A percentile compares a stretch with the other conserved stretches of the same genome.
phyloP scores from a whole-genome alignment of 2,797 vertebrate species.

The Cirrhinus molitorella region DNA sequence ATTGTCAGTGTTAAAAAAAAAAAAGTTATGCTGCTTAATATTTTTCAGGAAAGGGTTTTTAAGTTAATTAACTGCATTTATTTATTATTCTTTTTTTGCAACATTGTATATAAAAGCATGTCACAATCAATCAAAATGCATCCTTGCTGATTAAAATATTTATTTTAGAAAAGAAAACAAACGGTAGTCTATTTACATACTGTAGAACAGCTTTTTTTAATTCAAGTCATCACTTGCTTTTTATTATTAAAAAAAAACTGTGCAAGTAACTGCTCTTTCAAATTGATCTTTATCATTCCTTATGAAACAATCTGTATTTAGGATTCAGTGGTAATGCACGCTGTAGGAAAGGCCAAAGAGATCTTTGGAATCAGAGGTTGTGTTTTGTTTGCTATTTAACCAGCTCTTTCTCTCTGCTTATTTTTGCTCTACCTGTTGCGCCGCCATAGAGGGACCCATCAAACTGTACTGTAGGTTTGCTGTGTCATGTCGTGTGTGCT shows the following conservation, averaged over 20 bases:
- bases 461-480: constrained; percentile 99
- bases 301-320: background rate
- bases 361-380: background rate
- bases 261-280: background rate
- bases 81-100: background rate
- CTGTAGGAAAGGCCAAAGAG: background rate
- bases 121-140: background rate
- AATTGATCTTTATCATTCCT: background rate
- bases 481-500: constrained; percentile 56
- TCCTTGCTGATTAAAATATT: background rate
- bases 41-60: background rate
- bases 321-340: background rate
- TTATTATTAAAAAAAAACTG: background rate
- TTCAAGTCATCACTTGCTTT: background rate
- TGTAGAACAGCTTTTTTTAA: background rate
- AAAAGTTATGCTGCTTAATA: background rate
- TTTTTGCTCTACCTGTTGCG: constrained; percentile 70
- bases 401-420: constrained; percentile 44
- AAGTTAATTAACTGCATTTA: too few relatives aligned
- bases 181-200: background rate
- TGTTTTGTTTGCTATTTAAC: constrained; percentile 39
- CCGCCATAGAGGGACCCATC: constrained; percentile 96
- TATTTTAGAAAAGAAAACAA: background rate
- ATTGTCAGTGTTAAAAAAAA: background rate
- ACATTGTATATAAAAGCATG: background rate